Conservation (phyloP, 2,888 invertebrate genomes). For the Sarcophaga carnaria region DNA sequence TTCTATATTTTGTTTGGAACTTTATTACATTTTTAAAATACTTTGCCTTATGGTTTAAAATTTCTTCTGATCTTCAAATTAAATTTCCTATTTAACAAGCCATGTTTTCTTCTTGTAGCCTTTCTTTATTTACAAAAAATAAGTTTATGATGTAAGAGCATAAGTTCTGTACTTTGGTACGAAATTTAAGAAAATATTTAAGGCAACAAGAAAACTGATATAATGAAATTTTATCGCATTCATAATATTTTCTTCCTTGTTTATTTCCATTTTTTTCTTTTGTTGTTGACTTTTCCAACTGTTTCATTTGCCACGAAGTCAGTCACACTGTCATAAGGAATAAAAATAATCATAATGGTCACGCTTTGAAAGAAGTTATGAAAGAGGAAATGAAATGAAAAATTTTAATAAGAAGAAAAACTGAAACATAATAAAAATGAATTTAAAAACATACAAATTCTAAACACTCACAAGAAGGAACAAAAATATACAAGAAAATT, state of each 20-base stretch:
- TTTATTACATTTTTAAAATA: no score
- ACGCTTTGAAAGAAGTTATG: slow-evolving; percentile 32
- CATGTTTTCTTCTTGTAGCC: background rate
- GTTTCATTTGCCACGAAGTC: background rate
- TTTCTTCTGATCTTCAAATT: no score
- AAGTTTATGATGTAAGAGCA: no score
- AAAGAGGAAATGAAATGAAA: slow-evolving; percentile 26
- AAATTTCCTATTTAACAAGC: background rate
- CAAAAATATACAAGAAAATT: background rate
- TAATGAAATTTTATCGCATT: slow-evolving; percentile 67
- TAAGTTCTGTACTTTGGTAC: no score
- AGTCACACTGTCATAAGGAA: slow-evolving; percentile 35
- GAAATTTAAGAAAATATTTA: slow-evolving; percentile 66
- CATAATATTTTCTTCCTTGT: slow-evolving; percentile 47
- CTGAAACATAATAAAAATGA: slow-evolving; percentile 52
- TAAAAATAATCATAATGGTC: slow-evolving; percentile 51
- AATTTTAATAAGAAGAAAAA: slow-evolving; percentile 48
- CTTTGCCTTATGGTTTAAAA: no score
- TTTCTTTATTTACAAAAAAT: background rate
- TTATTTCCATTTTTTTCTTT: background rate
- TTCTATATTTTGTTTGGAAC: no score
- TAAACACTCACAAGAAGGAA: background rate
- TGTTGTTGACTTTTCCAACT: slow-evolving; percentile 10
- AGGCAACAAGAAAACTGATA: slow-evolving; percentile 46
- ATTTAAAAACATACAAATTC: slow-evolving; percentile 33